Conservation (phyloP, 2,797 vertebrate species). For the Fistularia tabacaria region DNA sequence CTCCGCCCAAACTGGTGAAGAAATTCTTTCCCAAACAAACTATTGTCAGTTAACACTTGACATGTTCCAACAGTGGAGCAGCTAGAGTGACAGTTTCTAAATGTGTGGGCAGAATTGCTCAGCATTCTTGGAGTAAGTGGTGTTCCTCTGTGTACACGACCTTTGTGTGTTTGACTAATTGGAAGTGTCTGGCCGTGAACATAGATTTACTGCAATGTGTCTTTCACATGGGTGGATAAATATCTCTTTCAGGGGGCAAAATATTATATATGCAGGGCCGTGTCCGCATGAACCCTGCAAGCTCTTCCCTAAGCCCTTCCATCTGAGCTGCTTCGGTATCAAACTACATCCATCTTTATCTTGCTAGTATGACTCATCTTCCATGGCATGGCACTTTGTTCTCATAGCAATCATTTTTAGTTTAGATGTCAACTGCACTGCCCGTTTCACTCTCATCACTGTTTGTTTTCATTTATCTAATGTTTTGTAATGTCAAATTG, state of each 20-base stretch:
- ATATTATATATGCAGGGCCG: no score
- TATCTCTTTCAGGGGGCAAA: constrained; percentile 2
- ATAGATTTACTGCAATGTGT: neutral
- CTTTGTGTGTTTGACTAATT: constrained; percentile 16
- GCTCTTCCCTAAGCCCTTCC: no score
- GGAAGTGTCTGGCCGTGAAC: constrained; percentile 13
- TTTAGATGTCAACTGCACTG: no score
- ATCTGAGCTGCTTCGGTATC: no score
- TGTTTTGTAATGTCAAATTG: no score
- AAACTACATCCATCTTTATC: no score
- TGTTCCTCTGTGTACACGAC: constrained; percentile 19
- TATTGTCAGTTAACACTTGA: constrained; percentile 46
- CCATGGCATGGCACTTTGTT: no score
- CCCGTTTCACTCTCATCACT: no score
- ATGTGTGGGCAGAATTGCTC: constrained; percentile 36
- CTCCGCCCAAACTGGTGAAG: constrained; percentile 28
- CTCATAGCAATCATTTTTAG: no score
- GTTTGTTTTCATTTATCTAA: no score
- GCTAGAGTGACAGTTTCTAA: constrained; percentile 32
- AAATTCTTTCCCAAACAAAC: constrained; percentile 47
- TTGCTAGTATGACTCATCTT: no score
- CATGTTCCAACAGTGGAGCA: constrained; percentile 42
- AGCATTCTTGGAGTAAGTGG: constrained; percentile 29
- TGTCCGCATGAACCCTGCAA: no score
- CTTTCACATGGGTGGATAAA: constrained; percentile 9